Percentiles rank a stretch among this genome's conserved stretches.
Evolutionary conservation across 2,797 vertebrate species (phyloP).

Genomic region (Anabacerthia variegaticeps): DNA sequence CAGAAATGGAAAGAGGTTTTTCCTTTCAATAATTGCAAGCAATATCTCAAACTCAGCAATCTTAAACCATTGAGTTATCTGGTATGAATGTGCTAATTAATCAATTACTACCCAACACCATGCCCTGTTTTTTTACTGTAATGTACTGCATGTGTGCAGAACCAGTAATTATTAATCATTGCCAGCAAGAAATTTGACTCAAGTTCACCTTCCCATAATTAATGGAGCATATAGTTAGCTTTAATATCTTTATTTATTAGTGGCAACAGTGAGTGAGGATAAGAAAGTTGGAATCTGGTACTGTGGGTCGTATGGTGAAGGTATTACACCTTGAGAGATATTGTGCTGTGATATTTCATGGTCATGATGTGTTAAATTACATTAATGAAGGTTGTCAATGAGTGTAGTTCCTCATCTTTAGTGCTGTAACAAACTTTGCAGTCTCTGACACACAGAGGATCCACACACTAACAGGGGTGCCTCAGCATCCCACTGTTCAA

Average conservation of each 20-base stretch:
- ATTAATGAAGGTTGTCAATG: not conserved
- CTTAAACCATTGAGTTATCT: constrained; percentile 63
- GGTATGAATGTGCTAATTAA: constrained; percentile 74
- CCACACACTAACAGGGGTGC: too few species aligned
- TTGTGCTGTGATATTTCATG: not conserved
- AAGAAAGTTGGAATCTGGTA: not conserved
- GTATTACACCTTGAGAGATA: not conserved
- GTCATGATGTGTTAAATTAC: not conserved
- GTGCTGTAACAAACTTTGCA: not conserved
- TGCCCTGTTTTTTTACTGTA: constrained; percentile 71
- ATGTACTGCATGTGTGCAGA: constrained; percentile 47
- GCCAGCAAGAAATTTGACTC: constrained; percentile 70
- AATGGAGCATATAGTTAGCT: constrained; percentile 68
- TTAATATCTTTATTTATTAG: constrained; percentile 46
- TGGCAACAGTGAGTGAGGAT: not conserved
- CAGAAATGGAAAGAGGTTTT: constrained; percentile 42
- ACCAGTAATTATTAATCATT: constrained; percentile 77
- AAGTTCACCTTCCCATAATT: constrained; percentile 74
- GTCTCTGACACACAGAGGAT: not conserved
- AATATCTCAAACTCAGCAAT: constrained; percentile 71
- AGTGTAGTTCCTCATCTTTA: not conserved
- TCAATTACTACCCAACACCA: constrained; percentile 66
- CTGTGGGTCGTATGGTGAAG: not conserved
- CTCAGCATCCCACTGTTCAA: not conserved
- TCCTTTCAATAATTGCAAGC: constrained; percentile 60